Evolutionary conservation across 2,113 vertebrate species (phyloP), one percentile per base, ranked within the genome.

Genomic region (Lutjanus erythropterus): DNA sequence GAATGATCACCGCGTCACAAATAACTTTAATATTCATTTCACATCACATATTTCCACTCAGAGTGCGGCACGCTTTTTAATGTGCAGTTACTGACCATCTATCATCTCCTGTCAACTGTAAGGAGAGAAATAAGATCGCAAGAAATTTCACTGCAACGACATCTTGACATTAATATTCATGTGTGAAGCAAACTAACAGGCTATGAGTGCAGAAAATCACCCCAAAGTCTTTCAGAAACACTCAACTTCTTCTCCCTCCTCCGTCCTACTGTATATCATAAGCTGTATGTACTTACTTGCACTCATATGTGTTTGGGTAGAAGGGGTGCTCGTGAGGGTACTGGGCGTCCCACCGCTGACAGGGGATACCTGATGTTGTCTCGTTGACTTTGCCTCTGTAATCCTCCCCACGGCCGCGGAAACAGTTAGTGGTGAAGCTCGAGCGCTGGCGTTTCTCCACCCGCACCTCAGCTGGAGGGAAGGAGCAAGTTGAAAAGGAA

Each of bases 281-380:
- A n/a, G n/a, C n/a, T n/a, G n/a, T n/a, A n/a, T n/a, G n/a, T 5
- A 74, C 95, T 91, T 67, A 99, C 98, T 99, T 99, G 98, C 98
- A 99, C 0, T 94, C 94, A 8, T 99, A 99, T 83, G 96, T 98
- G 77, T 97, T 95, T 0, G 98, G 98, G 53, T 69, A 72, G 11
- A 99, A 99, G 25, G 95, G 95, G 84, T 99, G 98, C 74, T 69
- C 92, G 55, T 99, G 98, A 0, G 97, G 97, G 0, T 53, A 44
- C 91, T 99, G 98, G 1, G 95, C 76, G 0, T 98, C 96, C 98
- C 98, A 99, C 10, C 95, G 95, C 94, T 99, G 98, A 91, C 98
- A 99, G 49, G 95, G 92, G 86, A 97, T 96, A 1, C 97, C 97
- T 0, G 97, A 96, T 0, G 96, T 93, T 0, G 98, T 99, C 80